Evolutionary conservation across 2,113 vertebrate genomes (phyloP).

Genomic region (Camelus bactrianus): DNA sequence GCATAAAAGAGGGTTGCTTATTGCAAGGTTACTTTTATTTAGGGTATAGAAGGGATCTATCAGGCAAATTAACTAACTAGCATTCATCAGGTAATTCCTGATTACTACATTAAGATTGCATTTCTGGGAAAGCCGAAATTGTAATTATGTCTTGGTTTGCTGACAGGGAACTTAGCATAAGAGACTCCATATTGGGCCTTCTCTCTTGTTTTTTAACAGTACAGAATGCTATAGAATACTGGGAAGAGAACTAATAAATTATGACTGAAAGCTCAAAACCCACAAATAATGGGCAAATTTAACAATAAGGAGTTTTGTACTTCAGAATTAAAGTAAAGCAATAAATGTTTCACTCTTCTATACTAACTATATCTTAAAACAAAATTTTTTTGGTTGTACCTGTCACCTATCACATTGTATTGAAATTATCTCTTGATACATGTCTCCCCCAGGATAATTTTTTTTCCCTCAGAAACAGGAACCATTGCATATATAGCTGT

Average conservation of each 20-base stretch:
- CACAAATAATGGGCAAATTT: background rate
- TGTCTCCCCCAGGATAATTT: background rate
- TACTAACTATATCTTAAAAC: background rate
- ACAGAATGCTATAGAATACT: background rate
- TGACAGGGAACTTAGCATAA: background rate
- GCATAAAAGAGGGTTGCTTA: background rate
- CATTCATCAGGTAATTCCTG: background rate
- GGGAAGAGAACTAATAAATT: background rate
- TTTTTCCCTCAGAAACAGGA: background rate
- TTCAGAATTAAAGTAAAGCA: background rate
- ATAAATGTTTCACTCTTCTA: background rate
- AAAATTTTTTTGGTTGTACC: background rate
- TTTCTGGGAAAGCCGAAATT: background rate
- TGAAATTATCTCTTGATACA: background rate
- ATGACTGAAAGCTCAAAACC: background rate
- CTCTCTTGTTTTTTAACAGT: background rate
- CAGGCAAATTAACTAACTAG: no score
- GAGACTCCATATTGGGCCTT: background rate
- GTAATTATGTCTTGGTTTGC: background rate
- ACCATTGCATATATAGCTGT: background rate
- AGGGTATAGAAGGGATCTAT: background rate
- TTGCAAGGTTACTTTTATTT: background rate
- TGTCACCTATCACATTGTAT: background rate
- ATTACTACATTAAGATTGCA: background rate
- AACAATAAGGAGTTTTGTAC: background rate